Evolutionary conservation across 2,113 vertebrate genomes (phyloP).

Genomic region (Oenanthe oenanthe): DNA sequence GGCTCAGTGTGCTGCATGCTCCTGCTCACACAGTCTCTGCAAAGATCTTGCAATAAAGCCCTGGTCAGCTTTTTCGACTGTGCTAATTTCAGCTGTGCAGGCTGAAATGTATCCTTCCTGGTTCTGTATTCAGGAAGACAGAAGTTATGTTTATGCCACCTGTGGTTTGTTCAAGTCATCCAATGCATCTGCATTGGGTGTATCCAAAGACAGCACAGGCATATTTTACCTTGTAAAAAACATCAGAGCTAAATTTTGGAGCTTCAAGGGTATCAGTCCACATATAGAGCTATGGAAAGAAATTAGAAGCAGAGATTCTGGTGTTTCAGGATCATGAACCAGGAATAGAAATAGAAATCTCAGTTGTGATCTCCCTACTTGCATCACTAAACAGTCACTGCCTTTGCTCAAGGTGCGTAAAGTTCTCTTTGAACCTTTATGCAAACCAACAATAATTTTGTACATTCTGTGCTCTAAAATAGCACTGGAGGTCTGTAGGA

Average conservation of each 20-base stretch:
- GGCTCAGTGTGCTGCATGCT: not conserved
- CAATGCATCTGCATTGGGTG: accelerated
- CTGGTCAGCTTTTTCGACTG: not conserved
- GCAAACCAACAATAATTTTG: not conserved
- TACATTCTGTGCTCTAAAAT: not conserved
- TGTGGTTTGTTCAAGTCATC: not conserved
- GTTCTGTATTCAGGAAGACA: not conserved
- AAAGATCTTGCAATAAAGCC: not conserved
- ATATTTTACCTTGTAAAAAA: not conserved
- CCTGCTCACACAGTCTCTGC: not conserved
- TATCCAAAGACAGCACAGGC: not conserved
- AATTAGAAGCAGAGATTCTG: not conserved
- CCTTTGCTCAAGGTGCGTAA: not conserved
- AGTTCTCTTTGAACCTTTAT: not conserved
- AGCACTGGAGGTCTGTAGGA: not conserved
- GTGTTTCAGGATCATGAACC: not conserved
- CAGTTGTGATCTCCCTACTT: not conserved
- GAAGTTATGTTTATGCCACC: not conserved
- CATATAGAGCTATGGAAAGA: not conserved
- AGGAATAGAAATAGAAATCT: not conserved
- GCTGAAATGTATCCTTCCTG: not conserved
- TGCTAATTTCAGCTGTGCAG: not conserved
- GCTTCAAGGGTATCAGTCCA: not conserved
- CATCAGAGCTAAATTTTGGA: not conserved
- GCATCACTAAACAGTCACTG: not conserved